Evolutionary conservation across 2,113 vertebrate species (phyloP).

Genomic region (Vireo altiloquus): DNA sequence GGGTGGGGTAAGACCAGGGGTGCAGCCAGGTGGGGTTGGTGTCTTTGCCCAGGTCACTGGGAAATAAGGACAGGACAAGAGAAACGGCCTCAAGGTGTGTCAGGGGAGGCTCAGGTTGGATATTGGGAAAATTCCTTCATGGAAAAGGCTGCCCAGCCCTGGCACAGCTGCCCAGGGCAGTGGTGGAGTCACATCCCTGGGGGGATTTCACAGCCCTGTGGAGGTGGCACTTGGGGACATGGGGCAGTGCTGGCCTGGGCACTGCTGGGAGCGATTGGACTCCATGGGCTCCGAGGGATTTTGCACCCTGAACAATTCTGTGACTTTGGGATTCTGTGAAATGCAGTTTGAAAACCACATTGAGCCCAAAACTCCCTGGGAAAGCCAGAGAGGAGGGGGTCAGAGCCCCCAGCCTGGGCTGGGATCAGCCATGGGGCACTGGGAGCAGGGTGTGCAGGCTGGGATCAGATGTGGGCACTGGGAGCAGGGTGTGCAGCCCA

Average conservation of each 20-base stretch:
- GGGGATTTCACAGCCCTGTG: accelerated
- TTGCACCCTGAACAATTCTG: neutral
- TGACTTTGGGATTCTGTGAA: neutral
- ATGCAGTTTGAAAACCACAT: accelerated
- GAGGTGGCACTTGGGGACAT: neutral
- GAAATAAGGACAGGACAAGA: neutral
- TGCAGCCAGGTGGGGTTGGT: accelerated
- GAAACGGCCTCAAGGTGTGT: accelerated
- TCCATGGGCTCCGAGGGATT: neutral
- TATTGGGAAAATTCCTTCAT: accelerated
- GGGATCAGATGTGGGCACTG: too few relatives aligned
- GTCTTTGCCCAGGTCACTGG: neutral
- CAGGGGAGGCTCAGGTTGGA: neutral
- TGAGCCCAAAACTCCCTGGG: accelerated
- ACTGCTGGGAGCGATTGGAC: neutral
- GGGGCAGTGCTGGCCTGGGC: neutral
- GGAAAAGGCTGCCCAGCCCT: neutral
- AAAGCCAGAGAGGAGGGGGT: accelerated
- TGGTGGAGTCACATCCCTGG: neutral
- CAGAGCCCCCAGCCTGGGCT: neutral
- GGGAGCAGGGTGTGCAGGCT: too few relatives aligned
- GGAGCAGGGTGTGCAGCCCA: too few relatives aligned
- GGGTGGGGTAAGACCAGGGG: neutral
- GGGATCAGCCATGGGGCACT: neutral
- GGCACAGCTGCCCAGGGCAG: neutral